Base-by-base conservation (phyloP, 2,113 vertebrate genomes). In the Columbina picui region DNA sequence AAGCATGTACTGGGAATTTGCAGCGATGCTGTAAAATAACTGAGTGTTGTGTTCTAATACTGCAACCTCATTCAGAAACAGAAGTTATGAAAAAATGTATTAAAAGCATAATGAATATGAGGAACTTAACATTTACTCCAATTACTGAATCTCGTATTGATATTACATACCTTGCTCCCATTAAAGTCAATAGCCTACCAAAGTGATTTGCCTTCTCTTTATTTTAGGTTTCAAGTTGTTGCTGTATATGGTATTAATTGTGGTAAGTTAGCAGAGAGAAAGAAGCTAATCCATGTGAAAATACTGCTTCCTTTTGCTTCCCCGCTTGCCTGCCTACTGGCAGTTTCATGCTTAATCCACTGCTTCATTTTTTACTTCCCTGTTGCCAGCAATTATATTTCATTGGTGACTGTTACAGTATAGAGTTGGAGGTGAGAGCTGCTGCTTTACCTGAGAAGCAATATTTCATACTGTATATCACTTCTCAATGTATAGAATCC, bases 331-430 rank as follows among this genome's bases (percentile, higher is more conserved):
- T 86, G 70, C 50, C 65, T 75, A 60, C 74, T 89, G 63, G n/a
- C 75, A 84, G 50, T 63, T 57, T 69, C 82, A 63, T 70, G 39
- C 88, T 95, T 96, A 97, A 96, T 61, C 80, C 34, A 77, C 75
- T 84, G 47, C 47, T 97, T 96, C 38, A 87, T 97, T 96, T 96
- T 76, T 95, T 74, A 85, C 78, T 84, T 91, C 86, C 83, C 83
- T 91, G 68, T 90, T 92, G 95, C 95, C 84, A 96, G 92, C 71
- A 97, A 87, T 97, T 97, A 87, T 88, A 90, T 96, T 95, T 93
- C 91, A 91, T 22, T 90, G 88, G 39, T 91, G 96, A 95, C 81
- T 96, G 68, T 86, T 84, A 84, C 38, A 84, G 57, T 64, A 79
- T 34, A 93, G 94, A 96, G 73, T 74, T 41, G 39, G 91, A 93